Evolutionary conservation across 1,140 invertebrate genomes (phyloP), one percentile per base, ranked within the genome.

Genomic region (Hesperophylax magnus): DNA sequence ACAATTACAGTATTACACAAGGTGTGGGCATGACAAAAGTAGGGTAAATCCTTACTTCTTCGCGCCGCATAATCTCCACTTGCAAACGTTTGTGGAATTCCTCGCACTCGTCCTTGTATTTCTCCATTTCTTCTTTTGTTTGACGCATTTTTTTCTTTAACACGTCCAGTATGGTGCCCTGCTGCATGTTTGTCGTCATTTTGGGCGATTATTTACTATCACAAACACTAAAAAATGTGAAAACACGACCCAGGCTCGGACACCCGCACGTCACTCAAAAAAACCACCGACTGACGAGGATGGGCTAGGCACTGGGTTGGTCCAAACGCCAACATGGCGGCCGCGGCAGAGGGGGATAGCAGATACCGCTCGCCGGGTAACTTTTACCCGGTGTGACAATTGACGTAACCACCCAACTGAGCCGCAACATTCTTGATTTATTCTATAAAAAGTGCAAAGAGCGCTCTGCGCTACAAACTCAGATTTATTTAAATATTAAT

Each of bases 81-180:
- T 97, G 96, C 86, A 97, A 92, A 89, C 94, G 93, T 92, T 96
- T 96, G 89, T 97, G 95, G 88, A 94, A 95, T 88, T 98, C 96
- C 89, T 98, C 96, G 88, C 95, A 96, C 89, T 98, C 96, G 89
- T 99, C 98, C 92, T 97, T 98, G 91, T 97, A 97, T 89, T 96
- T 95, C 89, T 99, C 98, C 94, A 97, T 96, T 92, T 99, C 98
- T 88, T 98, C 97, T 91, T 98, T 98, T 82, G 98, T 97, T 88
- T 97, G 96, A 85, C 96, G 93, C 98, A 99, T 99, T 94, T 99
- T 99, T 93, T 98, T 98, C 93, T 99, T 99, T 84, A 99, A 93
- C 85, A 98, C 96, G 91, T 98, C 97, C 86, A 98, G 92, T 84
- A 98, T 93, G 85, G 95, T 95, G 86, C 95, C 95, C 91, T 95